phyloP scores from a whole-genome alignment of 2,113 vertebrate genomes.

The Boulengeromyrus knoepffleri region DNA sequence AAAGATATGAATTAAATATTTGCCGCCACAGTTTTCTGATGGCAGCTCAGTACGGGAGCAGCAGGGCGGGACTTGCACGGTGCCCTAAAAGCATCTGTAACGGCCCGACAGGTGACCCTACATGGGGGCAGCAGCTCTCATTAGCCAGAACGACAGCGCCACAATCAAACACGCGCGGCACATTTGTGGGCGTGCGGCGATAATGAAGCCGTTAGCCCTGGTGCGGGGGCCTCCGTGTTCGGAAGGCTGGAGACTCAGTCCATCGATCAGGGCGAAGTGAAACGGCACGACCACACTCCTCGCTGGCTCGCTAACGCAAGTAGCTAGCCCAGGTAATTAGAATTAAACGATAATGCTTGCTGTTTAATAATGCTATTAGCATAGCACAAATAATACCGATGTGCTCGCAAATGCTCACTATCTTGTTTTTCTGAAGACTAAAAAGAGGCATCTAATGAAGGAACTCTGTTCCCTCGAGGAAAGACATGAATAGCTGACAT shows the following conservation, averaged over 20 bases:
- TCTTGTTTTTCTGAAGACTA: neutral
- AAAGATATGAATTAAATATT: neutral
- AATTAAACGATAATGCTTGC: neutral
- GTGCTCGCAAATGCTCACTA: neutral
- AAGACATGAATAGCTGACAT: neutral
- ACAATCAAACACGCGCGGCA: neutral
- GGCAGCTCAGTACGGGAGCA: neutral
- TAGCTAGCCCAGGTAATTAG: neutral
- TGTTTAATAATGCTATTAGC: neutral
- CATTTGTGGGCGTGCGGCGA: neutral
- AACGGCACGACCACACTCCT: neutral
- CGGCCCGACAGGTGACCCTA: neutral
- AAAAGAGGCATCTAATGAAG: neutral
- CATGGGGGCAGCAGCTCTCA: neutral
- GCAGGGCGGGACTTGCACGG: neutral
- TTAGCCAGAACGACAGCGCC: neutral
- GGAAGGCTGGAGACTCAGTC: neutral
- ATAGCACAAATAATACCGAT: neutral
- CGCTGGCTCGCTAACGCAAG: neutral
- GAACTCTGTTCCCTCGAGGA: neutral
- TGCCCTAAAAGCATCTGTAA: neutral
- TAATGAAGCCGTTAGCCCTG: neutral
- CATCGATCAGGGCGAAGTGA: neutral
- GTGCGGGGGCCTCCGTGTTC: neutral
- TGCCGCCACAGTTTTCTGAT: neutral